These are phyloP conservation scores for Catharus bicknelli DNA, from an alignment of 2,113 vertebrate species.

Conservation along the genomic window DNA sequence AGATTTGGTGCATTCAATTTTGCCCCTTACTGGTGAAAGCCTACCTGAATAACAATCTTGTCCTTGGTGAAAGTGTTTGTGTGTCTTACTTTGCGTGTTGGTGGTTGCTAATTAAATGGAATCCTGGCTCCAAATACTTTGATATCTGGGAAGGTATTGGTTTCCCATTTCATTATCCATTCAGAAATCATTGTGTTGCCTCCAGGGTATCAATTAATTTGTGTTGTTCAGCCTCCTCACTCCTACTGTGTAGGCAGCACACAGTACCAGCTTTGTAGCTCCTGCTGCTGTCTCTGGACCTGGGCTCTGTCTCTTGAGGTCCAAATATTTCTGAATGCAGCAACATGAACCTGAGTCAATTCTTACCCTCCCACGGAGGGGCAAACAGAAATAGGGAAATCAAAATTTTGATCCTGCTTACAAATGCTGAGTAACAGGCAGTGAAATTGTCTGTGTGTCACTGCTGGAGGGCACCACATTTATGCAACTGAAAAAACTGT, in stretches of 20 bases:
- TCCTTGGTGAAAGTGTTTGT: neutral
- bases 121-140: neutral
- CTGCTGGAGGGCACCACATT: neutral
- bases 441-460: neutral
- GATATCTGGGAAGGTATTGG: neutral
- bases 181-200: neutral
- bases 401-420: neutral
- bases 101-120: neutral
- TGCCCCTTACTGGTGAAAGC: neutral
- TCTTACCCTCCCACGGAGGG: neutral
- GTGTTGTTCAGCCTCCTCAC: neutral
- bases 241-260: neutral
- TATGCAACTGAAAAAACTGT: neutral
- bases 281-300: neutral
- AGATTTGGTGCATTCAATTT: neutral
- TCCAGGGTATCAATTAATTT: neutral
- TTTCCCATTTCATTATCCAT: neutral
- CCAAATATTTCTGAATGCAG: neutral
- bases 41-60: neutral
- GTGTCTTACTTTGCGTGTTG: neutral
- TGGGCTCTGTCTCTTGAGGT: neutral
- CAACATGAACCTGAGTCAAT: neutral
- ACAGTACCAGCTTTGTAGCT: neutral
- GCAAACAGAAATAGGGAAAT: no score
- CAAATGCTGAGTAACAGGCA: neutral